Evolutionary conservation across 2,113 vertebrate genomes (phyloP).

Genomic region (Pygoscelis antarcticus): DNA sequence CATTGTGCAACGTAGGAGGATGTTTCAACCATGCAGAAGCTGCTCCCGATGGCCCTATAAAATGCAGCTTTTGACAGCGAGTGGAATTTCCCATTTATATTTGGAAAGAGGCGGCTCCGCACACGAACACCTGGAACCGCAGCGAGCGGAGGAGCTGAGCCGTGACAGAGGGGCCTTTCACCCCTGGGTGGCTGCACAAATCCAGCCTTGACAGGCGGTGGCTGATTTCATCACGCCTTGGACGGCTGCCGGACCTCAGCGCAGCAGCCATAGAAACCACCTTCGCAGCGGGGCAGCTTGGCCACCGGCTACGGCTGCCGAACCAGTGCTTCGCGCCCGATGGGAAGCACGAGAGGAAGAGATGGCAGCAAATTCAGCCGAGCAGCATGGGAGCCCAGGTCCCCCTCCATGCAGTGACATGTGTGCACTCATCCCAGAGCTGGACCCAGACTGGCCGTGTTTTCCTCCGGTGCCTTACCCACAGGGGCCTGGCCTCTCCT

Average conservation of each 20-base stretch:
- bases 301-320: neutral
- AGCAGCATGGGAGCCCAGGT: neutral
- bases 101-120: neutral
- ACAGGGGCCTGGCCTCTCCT: neutral
- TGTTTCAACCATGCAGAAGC: neutral
- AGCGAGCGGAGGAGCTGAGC: neutral
- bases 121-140: neutral
- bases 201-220: neutral
- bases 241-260: neutral
- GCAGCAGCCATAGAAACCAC: neutral
- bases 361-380: neutral
- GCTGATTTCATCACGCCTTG: neutral
- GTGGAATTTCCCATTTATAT: slow-evolving; percentile 48
- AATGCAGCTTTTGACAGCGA: neutral
- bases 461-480: neutral
- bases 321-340: accelerated
- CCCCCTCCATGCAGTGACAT: accelerated
- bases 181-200: neutral
- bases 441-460: neutral
- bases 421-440: accelerated
- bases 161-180: slow-evolving; percentile 47
- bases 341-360: neutral
- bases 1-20: accelerated
- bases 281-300: accelerated
- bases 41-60: neutral